These are phyloP conservation scores for Philopedon plagiatum DNA, from an alignment of 2,888 invertebrate genomes.

Conservation along the genomic window DNA sequence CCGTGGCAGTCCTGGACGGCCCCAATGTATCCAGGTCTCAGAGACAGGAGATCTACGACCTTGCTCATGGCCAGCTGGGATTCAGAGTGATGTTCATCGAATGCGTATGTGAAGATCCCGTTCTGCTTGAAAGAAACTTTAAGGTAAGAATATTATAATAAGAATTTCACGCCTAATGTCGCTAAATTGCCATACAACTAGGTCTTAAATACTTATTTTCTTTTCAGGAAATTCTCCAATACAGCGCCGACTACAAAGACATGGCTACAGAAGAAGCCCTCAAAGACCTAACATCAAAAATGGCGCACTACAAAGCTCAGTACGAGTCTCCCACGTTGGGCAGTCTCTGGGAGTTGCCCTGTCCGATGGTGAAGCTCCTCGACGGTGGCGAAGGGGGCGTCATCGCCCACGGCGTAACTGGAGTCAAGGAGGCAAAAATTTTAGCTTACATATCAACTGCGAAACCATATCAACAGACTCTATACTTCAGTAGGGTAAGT, in stretches of 20 bases:
- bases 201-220: too few species aligned
- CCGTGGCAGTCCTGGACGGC: constrained; percentile 84
- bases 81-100: constrained; percentile 93
- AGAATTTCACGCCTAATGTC: too few species aligned
- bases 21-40: constrained; percentile 90
- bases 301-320: constrained; percentile 86
- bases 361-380: constrained; percentile 72
- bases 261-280: constrained; percentile 85
- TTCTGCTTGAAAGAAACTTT: constrained; percentile 80
- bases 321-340: constrained; percentile 83
- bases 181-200: too few species aligned
- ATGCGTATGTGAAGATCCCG: constrained; percentile 88
- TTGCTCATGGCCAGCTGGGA: constrained; percentile 80
- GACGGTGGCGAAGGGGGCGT: constrained; percentile 78
- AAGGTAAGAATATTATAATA: constrained; percentile 70
- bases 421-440: constrained; percentile 87
- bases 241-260: constrained; percentile 88
- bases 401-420: constrained; percentile 79
- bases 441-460: constrained; percentile 92
- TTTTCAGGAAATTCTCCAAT: constrained; percentile 80
- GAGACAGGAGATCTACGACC: constrained; percentile 82
- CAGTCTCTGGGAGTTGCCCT: constrained; percentile 67
- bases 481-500: constrained; percentile 91
- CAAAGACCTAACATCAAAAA: constrained; percentile 84
- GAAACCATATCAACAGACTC: constrained; percentile 85